Conservation (phyloP, 2,797 vertebrate genomes). For the Leuciscus waleckii region DNA sequence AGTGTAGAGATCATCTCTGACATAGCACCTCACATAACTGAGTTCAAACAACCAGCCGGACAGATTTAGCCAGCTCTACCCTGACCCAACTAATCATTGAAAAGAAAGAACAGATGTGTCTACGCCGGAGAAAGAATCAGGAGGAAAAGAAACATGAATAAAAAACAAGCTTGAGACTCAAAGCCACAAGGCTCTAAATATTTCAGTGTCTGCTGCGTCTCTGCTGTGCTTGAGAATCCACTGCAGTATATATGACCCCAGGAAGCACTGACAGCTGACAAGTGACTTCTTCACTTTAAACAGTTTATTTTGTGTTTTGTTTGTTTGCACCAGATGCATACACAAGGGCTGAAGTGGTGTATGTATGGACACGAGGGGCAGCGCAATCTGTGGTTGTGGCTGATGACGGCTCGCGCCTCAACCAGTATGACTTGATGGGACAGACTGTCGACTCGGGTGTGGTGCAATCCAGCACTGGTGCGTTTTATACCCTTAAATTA, state of each 20-base stretch:
- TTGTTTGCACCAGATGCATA: constrained; percentile 86
- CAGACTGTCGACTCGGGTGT: constrained; percentile 96
- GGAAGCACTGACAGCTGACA: constrained; percentile 39
- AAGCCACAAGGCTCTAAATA: constrained; percentile 79
- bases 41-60: background rate
- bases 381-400: constrained; percentile 95
- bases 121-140: constrained; percentile 2
- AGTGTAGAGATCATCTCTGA: constrained; percentile 39
- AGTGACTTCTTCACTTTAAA: constrained; percentile 2
- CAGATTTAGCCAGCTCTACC: constrained; percentile 55
- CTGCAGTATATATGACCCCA: constrained; percentile 53
- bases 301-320: constrained; percentile 10
- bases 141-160: constrained; percentile 64
- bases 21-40: background rate
- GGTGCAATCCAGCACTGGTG: constrained; percentile 97
- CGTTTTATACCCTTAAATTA: constrained; percentile 51
- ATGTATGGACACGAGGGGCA: constrained; percentile 94
- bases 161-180: constrained; percentile 65
- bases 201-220: constrained; percentile 75
- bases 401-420: constrained; percentile 94
- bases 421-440: constrained; percentile 97
- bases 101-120: constrained; percentile 46
- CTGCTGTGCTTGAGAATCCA: constrained; percentile 69
- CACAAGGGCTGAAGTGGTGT: constrained; percentile 94
- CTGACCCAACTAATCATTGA: constrained; percentile 62